A percentile compares a stretch with the other conserved stretches of the same genome.
phyloP scores from a whole-genome alignment of 2,797 vertebrate species.

The Lithobates pipiens region DNA sequence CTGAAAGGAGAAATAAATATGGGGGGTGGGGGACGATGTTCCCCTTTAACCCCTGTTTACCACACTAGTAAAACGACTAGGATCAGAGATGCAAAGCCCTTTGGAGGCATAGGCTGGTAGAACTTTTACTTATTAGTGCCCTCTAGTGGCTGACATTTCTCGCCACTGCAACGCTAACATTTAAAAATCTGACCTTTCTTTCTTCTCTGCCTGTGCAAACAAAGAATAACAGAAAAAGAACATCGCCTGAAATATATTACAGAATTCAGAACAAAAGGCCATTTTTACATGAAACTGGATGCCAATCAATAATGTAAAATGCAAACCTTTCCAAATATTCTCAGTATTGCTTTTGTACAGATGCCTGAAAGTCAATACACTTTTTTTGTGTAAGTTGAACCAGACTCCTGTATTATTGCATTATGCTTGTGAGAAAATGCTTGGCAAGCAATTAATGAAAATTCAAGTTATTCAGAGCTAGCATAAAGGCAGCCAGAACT shows the following conservation, averaged over 20 bases:
- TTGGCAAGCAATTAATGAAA: conserved; percentile 1
- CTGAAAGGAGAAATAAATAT: too few relatives aligned
- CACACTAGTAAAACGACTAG: too few relatives aligned
- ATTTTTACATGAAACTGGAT: conserved; percentile 11
- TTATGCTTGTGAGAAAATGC: conserved; percentile 2
- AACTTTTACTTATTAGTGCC: neutral
- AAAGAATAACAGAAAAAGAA: conserved; percentile 26
- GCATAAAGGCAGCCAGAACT: too few relatives aligned
- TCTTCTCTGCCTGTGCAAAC: neutral
- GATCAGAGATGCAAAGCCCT: too few relatives aligned
- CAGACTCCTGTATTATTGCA: conserved; percentile 1
- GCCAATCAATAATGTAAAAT: conserved; percentile 25
- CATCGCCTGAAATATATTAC: conserved; percentile 8
- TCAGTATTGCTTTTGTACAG: conserved; percentile 46
- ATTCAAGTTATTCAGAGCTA: neutral
- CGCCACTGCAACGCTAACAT: neutral
- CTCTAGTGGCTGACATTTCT: neutral
- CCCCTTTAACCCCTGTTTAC: too few relatives aligned
- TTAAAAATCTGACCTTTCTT: neutral
- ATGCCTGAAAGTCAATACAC: conserved; percentile 23
- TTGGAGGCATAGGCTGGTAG: too few relatives aligned
- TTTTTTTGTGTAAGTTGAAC: conserved; percentile 5
- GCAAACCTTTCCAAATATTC: conserved; percentile 21
- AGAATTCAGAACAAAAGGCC: conserved; percentile 47
- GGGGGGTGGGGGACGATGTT: too few relatives aligned